phyloP scores from a whole-genome alignment of 30 jellyfish, hydroid and myxozoan genomes.

The Hydractinia echinata region DNA sequence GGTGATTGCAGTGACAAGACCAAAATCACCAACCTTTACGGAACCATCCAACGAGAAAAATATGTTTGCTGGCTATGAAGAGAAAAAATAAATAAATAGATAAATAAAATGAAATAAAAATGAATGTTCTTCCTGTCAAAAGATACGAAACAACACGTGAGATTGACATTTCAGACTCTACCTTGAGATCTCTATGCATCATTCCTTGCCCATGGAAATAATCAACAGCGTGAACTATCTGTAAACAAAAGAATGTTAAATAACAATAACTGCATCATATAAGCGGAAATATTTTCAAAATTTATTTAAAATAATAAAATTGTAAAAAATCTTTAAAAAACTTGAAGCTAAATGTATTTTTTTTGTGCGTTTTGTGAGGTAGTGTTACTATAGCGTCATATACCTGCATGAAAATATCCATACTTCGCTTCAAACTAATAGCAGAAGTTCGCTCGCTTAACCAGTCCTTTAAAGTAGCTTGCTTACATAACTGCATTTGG shows the following conservation, averaged over 20 bases:
- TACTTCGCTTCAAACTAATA: slow-evolving; percentile 1
- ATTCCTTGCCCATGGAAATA: slow-evolving; percentile 88
- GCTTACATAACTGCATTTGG: slow-evolving; percentile 93
- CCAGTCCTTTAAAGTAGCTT: slow-evolving; percentile 92
- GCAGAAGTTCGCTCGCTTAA: slow-evolving; percentile 44
- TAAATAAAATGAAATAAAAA: background rate
- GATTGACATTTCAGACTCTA: background rate
- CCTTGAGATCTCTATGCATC: slow-evolving; percentile 99
- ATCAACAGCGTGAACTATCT: slow-evolving; percentile 92
- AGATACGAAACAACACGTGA: no score
- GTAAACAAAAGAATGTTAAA: background rate
- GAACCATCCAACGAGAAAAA: slow-evolving; percentile 87
- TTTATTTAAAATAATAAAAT: background rate
- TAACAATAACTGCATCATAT: background rate
- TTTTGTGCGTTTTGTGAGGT: background rate
- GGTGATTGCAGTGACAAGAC: slow-evolving; percentile 95
- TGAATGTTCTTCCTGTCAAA: background rate
- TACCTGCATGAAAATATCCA: slow-evolving; percentile 42
- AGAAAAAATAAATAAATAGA: background rate
- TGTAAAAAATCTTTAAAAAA: background rate
- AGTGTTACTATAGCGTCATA: background rate
- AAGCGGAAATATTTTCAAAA: background rate
- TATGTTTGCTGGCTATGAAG: slow-evolving; percentile 89
- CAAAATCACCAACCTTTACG: slow-evolving; percentile 98
- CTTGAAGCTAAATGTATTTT: background rate